These are phyloP conservation scores for Heliconius erato DNA, from an alignment of 2,888 invertebrate species.

Conservation along the genomic window DNA sequence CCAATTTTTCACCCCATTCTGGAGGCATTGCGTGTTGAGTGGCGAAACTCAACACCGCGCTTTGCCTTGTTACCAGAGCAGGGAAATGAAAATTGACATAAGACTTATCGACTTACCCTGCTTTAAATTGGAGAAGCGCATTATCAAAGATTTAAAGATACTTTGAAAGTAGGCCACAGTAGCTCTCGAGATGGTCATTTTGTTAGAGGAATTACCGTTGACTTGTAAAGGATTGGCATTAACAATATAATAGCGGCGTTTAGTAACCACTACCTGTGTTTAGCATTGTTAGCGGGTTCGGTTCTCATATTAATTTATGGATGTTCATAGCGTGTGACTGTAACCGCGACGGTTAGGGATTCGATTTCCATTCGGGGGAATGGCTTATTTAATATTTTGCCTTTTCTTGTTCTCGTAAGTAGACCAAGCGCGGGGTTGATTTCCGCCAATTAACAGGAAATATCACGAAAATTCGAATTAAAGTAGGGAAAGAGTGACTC, in stretches of 20 bases:
- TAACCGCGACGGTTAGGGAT: neutral
- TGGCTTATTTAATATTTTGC: neutral
- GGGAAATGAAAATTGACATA: no score
- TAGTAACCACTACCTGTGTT: neutral
- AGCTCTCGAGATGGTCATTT: conserved; percentile 29
- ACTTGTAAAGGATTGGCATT: conserved; percentile 4
- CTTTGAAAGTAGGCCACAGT: neutral
- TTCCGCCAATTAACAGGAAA: neutral
- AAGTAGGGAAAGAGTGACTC: no score
- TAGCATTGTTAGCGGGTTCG: conserved; percentile 3
- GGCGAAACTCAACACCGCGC: neutral
- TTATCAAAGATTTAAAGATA: neutral
- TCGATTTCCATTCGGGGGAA: neutral
- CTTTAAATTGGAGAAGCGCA: neutral
- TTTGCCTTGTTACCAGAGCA: neutral
- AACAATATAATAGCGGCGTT: conserved; percentile 17
- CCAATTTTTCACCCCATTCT: neutral
- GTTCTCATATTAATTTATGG: neutral
- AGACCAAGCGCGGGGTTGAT: neutral
- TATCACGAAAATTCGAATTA: neutral
- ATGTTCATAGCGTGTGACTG: neutral
- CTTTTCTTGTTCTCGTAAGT: neutral
- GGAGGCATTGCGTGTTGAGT: neutral
- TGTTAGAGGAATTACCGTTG: neutral
- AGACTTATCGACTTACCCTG: neutral